These are phyloP conservation scores for Rallus crepitans DNA, from an alignment of 2,797 vertebrate species.

Conservation along the genomic window DNA sequence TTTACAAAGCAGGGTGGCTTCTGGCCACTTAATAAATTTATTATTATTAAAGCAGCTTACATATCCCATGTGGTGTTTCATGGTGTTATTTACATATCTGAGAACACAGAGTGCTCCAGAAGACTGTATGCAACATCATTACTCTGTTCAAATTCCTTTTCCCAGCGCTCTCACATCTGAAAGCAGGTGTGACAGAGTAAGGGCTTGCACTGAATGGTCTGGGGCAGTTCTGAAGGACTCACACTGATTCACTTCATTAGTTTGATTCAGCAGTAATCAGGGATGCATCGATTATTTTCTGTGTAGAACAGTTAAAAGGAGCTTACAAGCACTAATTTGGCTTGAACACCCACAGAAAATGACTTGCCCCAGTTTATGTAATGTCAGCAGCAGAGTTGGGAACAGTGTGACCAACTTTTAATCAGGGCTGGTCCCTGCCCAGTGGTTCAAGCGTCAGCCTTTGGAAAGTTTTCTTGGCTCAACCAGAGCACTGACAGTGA, in stretches of 20 bases:
- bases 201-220: not conserved
- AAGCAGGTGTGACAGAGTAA: not conserved
- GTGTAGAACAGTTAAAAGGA: not conserved
- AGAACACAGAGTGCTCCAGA: not conserved
- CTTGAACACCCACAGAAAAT: not conserved
- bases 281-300: not conserved
- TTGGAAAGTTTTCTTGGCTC: not conserved
- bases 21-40: constrained; percentile 59
- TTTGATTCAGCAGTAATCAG: not conserved
- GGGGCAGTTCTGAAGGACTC: not conserved
- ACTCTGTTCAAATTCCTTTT: not conserved
- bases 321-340: not conserved
- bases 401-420: not conserved
- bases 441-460: not conserved
- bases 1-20: constrained; percentile 72
- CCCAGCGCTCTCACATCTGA: not conserved
- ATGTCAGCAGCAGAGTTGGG: not conserved
- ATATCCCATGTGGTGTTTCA: constrained; percentile 22
- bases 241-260: not conserved
- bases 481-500: not conserved
- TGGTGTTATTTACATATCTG: constrained; percentile 43
- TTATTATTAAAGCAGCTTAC: constrained; percentile 70
- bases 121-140: not conserved
- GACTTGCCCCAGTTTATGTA: not conserved
- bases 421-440: not conserved